Conservation (phyloP, 1,140 invertebrate genomes). For the Ostrea denselamellosa region DNA sequence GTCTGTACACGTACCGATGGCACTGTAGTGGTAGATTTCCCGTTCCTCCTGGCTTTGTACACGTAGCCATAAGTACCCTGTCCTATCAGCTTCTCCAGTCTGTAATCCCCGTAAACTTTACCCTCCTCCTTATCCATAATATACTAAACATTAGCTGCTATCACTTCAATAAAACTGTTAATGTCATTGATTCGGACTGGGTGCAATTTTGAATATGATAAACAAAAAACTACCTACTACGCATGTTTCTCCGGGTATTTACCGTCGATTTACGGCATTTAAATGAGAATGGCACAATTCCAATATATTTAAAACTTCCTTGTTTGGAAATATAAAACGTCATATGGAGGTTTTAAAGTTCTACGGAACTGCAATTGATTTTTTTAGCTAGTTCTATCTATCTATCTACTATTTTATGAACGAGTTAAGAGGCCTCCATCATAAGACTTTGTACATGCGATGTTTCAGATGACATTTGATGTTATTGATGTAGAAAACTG, state of each 20-base stretch:
- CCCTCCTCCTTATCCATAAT: conserved; percentile 6
- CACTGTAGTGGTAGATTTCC: neutral
- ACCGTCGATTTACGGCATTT: neutral
- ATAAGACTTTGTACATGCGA: no score
- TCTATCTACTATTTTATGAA: no score
- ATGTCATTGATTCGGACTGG: neutral
- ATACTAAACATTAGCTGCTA: neutral
- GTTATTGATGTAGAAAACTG: no score
- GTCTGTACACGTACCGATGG: neutral
- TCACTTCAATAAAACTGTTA: neutral
- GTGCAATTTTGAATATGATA: neutral
- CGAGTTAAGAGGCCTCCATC: no score
- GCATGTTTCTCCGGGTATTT: neutral
- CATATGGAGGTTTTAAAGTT: no score
- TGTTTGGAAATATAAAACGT: neutral
- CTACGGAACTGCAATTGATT: no score
- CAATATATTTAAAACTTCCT: conserved; percentile 1
- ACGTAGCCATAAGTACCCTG: neutral
- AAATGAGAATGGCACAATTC: neutral
- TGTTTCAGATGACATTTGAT: no score
- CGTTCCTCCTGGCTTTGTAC: neutral
- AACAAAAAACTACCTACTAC: neutral
- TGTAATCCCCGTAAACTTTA: neutral
- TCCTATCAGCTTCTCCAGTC: neutral
- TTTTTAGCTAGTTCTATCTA: no score